Evolutionary conservation across 2,113 vertebrate genomes (phyloP), one percentile per base, ranked within the genome.

Genomic region (Alligator mississippiensis): DNA sequence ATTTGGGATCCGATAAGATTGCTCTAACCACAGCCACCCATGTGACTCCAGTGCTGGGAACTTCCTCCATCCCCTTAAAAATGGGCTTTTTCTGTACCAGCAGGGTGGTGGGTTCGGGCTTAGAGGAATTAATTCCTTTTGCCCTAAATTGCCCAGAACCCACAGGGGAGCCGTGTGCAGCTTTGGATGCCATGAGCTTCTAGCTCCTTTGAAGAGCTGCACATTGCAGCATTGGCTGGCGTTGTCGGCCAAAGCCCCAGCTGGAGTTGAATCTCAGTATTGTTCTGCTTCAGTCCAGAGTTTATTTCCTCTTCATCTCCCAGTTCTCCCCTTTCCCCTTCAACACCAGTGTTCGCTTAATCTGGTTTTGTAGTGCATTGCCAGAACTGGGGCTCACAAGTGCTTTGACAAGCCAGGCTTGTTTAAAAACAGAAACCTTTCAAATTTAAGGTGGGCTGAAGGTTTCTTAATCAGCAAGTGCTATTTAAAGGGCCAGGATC

Each of bases 401-500:
- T 55, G 75, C 55, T 77, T 21, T 24, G 57, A 80, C 78, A 92
- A 66, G 68, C 60, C 10, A 1, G 1, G 58, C 15, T 72, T 24
- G 64, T 4, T 79, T 78, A 8, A 94, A 80, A 70, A 34, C 21
- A 47, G 78, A 34, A 94, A 85, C 7, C 13, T 95, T 30, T 59
- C 89, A 63, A 62, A 6, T 85, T 80, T 90, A 18, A 81, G 80
- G 63, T 9, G 24, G 24, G 34, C 11, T 12, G 76, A 87, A 91
- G 30, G 64, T 55, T 90, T 85, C 96, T 94, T 92, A 78, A 70
- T 77, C 84, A 93, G 64, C 63, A 54, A 1, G 21, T 89, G 89
- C 93, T 97, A 94, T 97, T 97, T 97, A 82, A 89, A 86, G 95
- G 11, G 90, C 5, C 81, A 68, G 38, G 91, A 97, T 95, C 84